Evolutionary conservation across 2,797 vertebrate species (phyloP), one percentile per base, ranked within the genome.

Genomic region (Perdix hodgsoniae): DNA sequence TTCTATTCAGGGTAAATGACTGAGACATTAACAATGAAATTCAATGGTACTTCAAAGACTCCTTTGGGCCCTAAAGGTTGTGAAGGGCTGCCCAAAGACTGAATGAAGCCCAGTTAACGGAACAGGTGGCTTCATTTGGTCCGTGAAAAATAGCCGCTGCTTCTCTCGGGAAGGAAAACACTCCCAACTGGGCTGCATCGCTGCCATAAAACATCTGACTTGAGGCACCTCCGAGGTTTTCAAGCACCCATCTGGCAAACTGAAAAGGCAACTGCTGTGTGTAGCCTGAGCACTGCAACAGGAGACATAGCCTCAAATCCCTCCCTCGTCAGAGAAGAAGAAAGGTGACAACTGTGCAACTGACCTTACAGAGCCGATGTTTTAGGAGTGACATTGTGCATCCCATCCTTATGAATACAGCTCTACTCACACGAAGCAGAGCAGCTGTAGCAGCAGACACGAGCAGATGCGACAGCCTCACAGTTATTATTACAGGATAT

Each of bases 41-140:
- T 84, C 84, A 93, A 93, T 77, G 89, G 92, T 84, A 95, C 92
- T 93, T 97, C 95, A 97, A 96, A 97, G 91, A 81, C 73, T 83
- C 71, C 75, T 69, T 66, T 83, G 94, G 65, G 87, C 83, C 61
- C 89, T 81, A 42, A 61, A 94, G 89, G 87, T 63, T 96, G 75
- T 72, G 72, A 56, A 75, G 64, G 73, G 83, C 70, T 81, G 52
- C 42, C 65, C 3, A 3, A 71, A 76, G 84, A 83, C 61, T 0
- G 7, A 72, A 74, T 3, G 21, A 94, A 94, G 77, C 39, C 40
- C 23, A 15, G 61, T 88, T 94, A 92, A 93, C 50, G 75, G 73
- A 95, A 74, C 76, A 94, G 72, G 86, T 96, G 85, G 74, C 50
- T 95, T 95, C 83, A 91, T 64, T 95, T 66, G 71, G 71, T 86